These are phyloP conservation scores for Elysia crispata DNA, from an alignment of 2,888 invertebrate genomes.

Conservation along the genomic window DNA sequence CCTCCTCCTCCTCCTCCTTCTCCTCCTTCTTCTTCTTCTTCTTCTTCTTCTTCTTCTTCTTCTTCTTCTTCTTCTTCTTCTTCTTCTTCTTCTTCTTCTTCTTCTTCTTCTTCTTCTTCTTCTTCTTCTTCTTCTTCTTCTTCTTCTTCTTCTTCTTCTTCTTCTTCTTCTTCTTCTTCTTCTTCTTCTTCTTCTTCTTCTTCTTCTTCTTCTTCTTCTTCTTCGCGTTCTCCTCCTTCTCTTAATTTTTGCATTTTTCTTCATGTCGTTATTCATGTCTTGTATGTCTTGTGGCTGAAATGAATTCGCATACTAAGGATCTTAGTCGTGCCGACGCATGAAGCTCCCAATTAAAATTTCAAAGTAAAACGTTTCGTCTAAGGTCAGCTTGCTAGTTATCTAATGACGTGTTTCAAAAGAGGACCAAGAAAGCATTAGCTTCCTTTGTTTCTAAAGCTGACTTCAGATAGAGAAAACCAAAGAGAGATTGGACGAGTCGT, in stretches of 20 bases:
- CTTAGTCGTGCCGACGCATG: too few relatives aligned
- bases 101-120: conserved; percentile 9
- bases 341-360: too few relatives aligned
- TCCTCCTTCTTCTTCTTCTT: background rate
- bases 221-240: background rate
- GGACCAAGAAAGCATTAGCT: too few relatives aligned
- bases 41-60: background rate
- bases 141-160: conserved; percentile 9
- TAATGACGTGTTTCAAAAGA: too few relatives aligned
- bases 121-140: conserved; percentile 9
- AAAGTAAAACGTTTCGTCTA: too few relatives aligned
- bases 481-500: too few relatives aligned
- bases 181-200: conserved; percentile 30
- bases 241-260: background rate
- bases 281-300: too few relatives aligned
- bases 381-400: too few relatives aligned
- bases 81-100: conserved; percentile 9
- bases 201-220: conserved; percentile 26
- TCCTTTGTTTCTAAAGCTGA: too few relatives aligned
- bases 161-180: conserved; percentile 23
- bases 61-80: background rate
- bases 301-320: too few relatives aligned
- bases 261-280: too few relatives aligned
- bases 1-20: conserved; percentile 16
- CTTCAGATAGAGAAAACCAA: too few relatives aligned